Evolutionary conservation across 2,113 vertebrate species (phyloP).

Genomic region (Mirza zaza): DNA sequence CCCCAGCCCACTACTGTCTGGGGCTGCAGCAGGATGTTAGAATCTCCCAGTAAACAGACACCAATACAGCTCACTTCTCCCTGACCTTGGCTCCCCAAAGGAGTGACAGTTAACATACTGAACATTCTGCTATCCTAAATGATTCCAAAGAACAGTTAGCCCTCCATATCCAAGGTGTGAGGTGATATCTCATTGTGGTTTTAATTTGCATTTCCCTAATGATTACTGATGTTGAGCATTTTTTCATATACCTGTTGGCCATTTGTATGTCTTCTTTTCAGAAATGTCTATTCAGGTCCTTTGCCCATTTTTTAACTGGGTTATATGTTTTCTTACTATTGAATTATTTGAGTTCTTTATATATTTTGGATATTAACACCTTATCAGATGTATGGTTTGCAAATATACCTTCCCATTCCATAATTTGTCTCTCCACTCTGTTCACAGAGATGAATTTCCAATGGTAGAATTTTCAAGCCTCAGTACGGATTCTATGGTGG

Average conservation of each 20-base stretch:
- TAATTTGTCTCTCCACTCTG: background rate
- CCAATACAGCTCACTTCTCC: background rate
- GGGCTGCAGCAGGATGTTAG: background rate
- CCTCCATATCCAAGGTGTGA: background rate
- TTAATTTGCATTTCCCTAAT: background rate
- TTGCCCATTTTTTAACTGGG: background rate
- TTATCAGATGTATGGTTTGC: background rate
- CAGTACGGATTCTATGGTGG: background rate
- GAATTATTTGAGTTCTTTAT: background rate
- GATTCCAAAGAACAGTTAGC: background rate
- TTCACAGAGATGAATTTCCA: background rate
- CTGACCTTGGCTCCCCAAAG: background rate
- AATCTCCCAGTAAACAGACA: background rate
- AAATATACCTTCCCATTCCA: background rate
- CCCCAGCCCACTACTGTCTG: background rate
- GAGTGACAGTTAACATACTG: background rate
- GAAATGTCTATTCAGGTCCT: background rate
- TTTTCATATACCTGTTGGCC: background rate
- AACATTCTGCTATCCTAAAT: background rate
- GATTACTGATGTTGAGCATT: background rate
- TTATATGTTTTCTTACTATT: background rate
- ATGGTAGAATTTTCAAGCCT: background rate
- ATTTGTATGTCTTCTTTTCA: background rate
- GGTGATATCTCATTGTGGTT: background rate
- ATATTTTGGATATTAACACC: background rate